Evolutionary conservation across 2,888 invertebrate species (phyloP).

Genomic region (Brenthis ino): DNA sequence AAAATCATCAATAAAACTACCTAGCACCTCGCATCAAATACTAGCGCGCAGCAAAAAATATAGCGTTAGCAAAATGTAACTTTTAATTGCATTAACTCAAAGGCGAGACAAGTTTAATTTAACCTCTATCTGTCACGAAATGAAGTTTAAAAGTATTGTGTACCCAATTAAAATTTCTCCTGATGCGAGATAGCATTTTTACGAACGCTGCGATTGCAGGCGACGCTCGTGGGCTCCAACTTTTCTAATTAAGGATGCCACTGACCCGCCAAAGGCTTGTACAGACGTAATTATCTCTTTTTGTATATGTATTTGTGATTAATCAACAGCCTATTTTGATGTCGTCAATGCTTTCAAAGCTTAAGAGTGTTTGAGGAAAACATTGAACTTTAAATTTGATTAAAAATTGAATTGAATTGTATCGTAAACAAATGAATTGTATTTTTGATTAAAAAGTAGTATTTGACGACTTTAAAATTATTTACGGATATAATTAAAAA

Average conservation of each 20-base stretch:
- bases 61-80: not conserved
- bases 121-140: constrained; percentile 20
- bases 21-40: too few species aligned
- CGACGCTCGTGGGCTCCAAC: constrained; percentile 44
- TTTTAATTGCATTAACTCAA: constrained; percentile 20
- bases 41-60: too few species aligned
- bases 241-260: constrained; percentile 64
- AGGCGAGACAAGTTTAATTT: constrained; percentile 23
- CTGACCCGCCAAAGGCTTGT: constrained; percentile 29
- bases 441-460: too few species aligned
- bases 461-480: too few species aligned
- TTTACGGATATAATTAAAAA: too few species aligned
- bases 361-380: too few species aligned
- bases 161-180: constrained; percentile 64
- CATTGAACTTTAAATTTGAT: too few species aligned
- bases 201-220: constrained; percentile 42
- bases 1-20: too few species aligned
- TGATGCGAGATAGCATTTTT: constrained; percentile 53
- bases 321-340: constrained; percentile 9
- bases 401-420: too few species aligned
- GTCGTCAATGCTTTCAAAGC: too few species aligned
- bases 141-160: constrained; percentile 49
- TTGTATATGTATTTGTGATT: constrained; percentile 3
- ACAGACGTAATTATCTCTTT: constrained; percentile 24
- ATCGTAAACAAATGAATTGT: too few species aligned